Evolutionary conservation across 2,888 invertebrate species (phyloP).

Genomic region (Terebella lapidaria): DNA sequence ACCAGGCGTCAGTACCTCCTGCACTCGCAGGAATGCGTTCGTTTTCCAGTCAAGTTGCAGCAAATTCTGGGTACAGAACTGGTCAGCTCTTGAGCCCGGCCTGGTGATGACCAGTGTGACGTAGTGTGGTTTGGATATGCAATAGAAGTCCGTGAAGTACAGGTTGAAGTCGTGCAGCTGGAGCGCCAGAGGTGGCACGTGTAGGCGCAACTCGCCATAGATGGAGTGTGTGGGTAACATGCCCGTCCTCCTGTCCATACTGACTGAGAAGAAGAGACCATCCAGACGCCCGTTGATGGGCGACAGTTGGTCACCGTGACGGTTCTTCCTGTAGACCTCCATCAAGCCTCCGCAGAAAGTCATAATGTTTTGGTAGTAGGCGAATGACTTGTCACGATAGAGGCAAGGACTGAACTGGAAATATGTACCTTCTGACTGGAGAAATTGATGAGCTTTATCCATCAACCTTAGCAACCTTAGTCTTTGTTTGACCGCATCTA

Average conservation of each 20-base stretch:
- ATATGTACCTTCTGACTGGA: too few relatives aligned
- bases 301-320: slow-evolving; percentile 15
- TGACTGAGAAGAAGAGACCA: slow-evolving; percentile 19
- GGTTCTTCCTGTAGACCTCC: slow-evolving; percentile 14
- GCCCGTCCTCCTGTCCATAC: slow-evolving; percentile 2
- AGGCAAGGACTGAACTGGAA: too few relatives aligned
- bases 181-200: background rate
- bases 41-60: background rate
- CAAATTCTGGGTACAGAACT: slow-evolving; percentile 4
- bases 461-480: too few relatives aligned
- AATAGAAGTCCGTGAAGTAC: slow-evolving; percentile 5
- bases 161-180: background rate
- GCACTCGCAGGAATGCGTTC: slow-evolving; percentile 1
- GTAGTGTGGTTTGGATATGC: background rate
- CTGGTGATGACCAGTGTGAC: slow-evolving; percentile 5
- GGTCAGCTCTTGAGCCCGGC: slow-evolving; percentile 3
- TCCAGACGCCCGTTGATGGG: slow-evolving; percentile 14
- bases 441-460: too few relatives aligned
- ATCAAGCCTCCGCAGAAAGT: slow-evolving; percentile 13
- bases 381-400: slow-evolving; percentile 18
- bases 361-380: slow-evolving; percentile 13
- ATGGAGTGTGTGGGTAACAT: background rate
- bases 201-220: background rate
- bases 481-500: too few relatives aligned
- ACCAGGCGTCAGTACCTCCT: too few relatives aligned